These are phyloP conservation scores for Pipa parva DNA, from an alignment of 2,113 vertebrate genomes.

Conservation along the genomic window DNA sequence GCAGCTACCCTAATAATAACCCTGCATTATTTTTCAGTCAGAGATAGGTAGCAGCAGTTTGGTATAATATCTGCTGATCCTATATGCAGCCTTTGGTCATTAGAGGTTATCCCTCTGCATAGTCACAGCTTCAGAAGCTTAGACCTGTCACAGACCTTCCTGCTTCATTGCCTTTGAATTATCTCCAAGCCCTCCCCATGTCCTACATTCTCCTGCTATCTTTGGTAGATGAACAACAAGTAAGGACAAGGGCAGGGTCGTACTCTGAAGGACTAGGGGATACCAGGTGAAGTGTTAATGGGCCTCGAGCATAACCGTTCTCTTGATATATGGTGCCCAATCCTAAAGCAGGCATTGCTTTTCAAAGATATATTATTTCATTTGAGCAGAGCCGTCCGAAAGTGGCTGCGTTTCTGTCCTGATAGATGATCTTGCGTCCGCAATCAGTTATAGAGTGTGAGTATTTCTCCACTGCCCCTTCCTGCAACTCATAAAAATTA, in stretches of 20 bases:
- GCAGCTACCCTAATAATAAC: neutral
- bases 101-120: slow-evolving; percentile 55
- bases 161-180: slow-evolving; percentile 98
- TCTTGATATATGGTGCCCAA: slow-evolving; percentile 96
- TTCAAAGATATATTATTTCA: slow-evolving; percentile 99
- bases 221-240: slow-evolving; percentile 85
- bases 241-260: slow-evolving; percentile 82
- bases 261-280: slow-evolving; percentile 53
- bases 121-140: slow-evolving; percentile 80
- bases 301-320: slow-evolving; percentile 96
- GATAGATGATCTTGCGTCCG: slow-evolving; percentile 94
- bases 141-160: slow-evolving; percentile 89
- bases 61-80: slow-evolving; percentile 1
- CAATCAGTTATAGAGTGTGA: slow-evolving; percentile 83
- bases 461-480: slow-evolving; percentile 76
- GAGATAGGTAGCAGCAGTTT: neutral
- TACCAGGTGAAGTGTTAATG: slow-evolving; percentile 99
- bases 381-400: slow-evolving; percentile 97
- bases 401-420: slow-evolving; percentile 92
- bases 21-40: slow-evolving; percentile 1
- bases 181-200: slow-evolving; percentile 76
- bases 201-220: slow-evolving; percentile 71
- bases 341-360: slow-evolving; percentile 92
- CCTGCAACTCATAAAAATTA: slow-evolving; percentile 76
- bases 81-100: slow-evolving; percentile 5